These are phyloP conservation scores for Ceramica pisi DNA, from an alignment of 2,888 invertebrate species.

Conservation along the genomic window DNA sequence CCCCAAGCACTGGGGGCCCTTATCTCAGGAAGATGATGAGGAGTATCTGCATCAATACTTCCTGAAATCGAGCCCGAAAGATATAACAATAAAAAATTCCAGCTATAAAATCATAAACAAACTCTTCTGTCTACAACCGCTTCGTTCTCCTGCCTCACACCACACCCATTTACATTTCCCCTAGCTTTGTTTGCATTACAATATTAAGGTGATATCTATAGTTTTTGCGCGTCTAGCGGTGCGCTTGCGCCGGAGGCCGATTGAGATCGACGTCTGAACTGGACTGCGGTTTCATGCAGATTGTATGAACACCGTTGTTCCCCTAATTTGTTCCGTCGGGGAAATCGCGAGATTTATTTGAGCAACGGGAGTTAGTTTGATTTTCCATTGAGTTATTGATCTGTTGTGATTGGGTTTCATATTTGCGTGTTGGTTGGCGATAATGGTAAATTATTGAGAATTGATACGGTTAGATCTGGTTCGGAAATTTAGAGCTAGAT, in stretches of 20 bases:
- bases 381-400: slow-evolving; percentile 59
- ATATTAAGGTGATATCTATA: slow-evolving; percentile 78
- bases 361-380: slow-evolving; percentile 59
- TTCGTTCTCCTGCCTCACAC: slow-evolving; percentile 49
- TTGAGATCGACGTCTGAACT: slow-evolving; percentile 67
- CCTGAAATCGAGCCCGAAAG: not conserved
- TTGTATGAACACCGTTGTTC: slow-evolving; percentile 58
- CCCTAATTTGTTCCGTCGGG: slow-evolving; percentile 58
- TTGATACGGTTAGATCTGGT: slow-evolving; percentile 28
- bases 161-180: slow-evolving; percentile 75
- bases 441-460: slow-evolving; percentile 47
- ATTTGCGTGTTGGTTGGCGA: slow-evolving; percentile 47
- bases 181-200: slow-evolving; percentile 83
- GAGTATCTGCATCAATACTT: not conserved
- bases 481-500: slow-evolving; percentile 12
- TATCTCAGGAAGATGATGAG: no score
- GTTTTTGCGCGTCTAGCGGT: slow-evolving; percentile 79
- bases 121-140: slow-evolving; percentile 30
- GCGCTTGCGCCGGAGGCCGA: slow-evolving; percentile 68
- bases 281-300: slow-evolving; percentile 71
- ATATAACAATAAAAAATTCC: not conserved
- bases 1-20: no score
- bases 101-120: accelerated
- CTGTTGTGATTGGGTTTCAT: slow-evolving; percentile 46
- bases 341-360: slow-evolving; percentile 65